Evolutionary conservation across 64 coral and sea anemone species (phyloP).

Genomic region (Montipora sp.): DNA sequence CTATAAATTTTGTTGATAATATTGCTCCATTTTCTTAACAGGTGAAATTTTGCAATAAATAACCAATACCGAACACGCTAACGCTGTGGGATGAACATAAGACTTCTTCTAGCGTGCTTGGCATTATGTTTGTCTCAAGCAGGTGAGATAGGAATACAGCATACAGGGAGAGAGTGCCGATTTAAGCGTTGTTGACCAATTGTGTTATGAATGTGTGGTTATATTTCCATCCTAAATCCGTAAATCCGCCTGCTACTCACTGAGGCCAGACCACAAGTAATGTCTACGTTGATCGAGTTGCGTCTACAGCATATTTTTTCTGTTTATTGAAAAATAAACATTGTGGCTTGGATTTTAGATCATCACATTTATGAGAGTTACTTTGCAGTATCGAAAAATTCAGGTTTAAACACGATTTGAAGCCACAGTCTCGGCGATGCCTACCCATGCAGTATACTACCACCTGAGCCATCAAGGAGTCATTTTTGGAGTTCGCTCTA

Average conservation of each 20-base stretch:
- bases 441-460: too few relatives aligned
- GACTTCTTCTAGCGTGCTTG: slow-evolving; percentile 49
- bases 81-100: slow-evolving; percentile 37
- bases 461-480: too few relatives aligned
- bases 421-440: too few relatives aligned
- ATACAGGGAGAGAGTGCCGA: not conserved
- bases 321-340: not conserved
- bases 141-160: not conserved
- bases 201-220: not conserved
- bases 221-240: not conserved
- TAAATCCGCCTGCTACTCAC: not conserved
- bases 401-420: too few relatives aligned
- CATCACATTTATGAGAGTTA: not conserved
- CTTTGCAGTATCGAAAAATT: not conserved
- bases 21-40: slow-evolving; percentile 9
- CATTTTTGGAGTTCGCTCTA: too few relatives aligned
- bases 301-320: not conserved
- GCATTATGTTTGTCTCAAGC: slow-evolving; percentile 44
- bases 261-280: not conserved
- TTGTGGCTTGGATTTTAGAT: too few relatives aligned
- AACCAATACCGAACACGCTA: slow-evolving; percentile 37
- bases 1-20: slow-evolving; percentile 8
- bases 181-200: not conserved
- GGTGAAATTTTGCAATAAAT: slow-evolving; percentile 50
- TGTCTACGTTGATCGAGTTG: not conserved